Base-by-base conservation (phyloP, 2,888 invertebrate species). In the Teleogryllus oceanicus region DNA sequence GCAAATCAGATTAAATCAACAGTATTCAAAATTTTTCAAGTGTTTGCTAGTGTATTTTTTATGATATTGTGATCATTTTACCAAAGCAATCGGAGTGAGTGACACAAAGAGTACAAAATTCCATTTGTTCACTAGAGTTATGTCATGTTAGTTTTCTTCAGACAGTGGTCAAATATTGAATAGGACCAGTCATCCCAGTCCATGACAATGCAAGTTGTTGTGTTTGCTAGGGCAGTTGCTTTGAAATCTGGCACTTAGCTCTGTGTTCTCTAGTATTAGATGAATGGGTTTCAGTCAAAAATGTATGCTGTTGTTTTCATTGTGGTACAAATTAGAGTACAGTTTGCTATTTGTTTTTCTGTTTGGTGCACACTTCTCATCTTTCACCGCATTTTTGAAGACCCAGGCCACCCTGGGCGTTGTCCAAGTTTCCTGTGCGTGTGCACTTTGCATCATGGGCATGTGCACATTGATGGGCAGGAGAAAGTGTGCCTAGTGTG, bases 231-330 rank as follows among this genome's bases (percentile, higher is more conserved):
- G 62, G 62, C 13, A 62, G 13, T 62, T 62, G 13, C 62, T 62
- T 62, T 18, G n/a, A 62, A 62, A 62, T 62, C 62, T 62, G n/a
- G 62, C 62, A 62, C 62, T 62, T 62, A 62, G 62, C 62, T 62
- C n/a, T 62, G 62, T 62, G 62, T 62, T 62, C n/a, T n/a, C 62
- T 62, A 62, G 62, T 62, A 62, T 62, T 62, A 62, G 62, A 62
- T 62, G 62, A 62, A 62, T 62, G 62, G 62, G 62, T 62, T 62
- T 62, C 62, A 62, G 62, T 62, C 62, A 62, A 62, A 62, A 18
- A n/a, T 62, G n/a, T n/a, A 18, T 18, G 13, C 62, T 18, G 62
- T 18, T 62, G 62, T 62, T 62, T 62, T 62, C 37, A 37, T 62
- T 62, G 62, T 62, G 62, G 62, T 62, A 62, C 62, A 62, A 62